phyloP scores from a whole-genome alignment of 1,140 invertebrate species.

The Bemisia tabaci region DNA sequence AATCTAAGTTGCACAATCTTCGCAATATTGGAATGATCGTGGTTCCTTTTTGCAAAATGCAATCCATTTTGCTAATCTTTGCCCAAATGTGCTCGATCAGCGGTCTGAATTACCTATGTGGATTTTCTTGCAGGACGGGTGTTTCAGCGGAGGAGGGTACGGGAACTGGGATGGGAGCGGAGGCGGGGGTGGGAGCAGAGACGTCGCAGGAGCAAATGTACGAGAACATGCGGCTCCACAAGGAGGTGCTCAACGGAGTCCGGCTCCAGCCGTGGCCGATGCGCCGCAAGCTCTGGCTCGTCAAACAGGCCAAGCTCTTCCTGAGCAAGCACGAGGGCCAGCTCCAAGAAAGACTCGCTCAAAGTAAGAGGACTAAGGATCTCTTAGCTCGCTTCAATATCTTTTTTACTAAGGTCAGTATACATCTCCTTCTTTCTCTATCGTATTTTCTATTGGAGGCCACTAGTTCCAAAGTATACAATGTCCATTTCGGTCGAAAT shows the following conservation, averaged over 20 bases:
- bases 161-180: constrained; percentile 35
- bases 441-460: constrained; percentile 13
- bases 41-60: no score
- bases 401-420: constrained; percentile 51
- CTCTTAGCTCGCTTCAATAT: constrained; percentile 69
- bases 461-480: no score
- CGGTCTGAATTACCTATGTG: no score
- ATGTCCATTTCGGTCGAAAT: no score
- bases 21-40: no score
- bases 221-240: constrained; percentile 82
- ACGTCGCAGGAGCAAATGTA: constrained; percentile 69
- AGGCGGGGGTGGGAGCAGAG: constrained; percentile 38
- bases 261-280: constrained; percentile 83
- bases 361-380: constrained; percentile 68
- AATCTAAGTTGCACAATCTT: no score
- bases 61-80: no score
- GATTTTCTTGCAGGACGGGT: constrained; percentile 47
- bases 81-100: no score
- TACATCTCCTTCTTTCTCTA: no score
- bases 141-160: constrained; percentile 56
- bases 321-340: constrained; percentile 78
- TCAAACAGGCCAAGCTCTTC: constrained; percentile 73
- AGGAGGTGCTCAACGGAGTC: constrained; percentile 78
- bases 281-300: constrained; percentile 66
- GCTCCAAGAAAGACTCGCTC: constrained; percentile 76